A percentile compares a stretch with the other conserved stretches of the same genome.
Conservation (phyloP, 2,113 vertebrate genomes). For the Oceanodroma tethys region DNA sequence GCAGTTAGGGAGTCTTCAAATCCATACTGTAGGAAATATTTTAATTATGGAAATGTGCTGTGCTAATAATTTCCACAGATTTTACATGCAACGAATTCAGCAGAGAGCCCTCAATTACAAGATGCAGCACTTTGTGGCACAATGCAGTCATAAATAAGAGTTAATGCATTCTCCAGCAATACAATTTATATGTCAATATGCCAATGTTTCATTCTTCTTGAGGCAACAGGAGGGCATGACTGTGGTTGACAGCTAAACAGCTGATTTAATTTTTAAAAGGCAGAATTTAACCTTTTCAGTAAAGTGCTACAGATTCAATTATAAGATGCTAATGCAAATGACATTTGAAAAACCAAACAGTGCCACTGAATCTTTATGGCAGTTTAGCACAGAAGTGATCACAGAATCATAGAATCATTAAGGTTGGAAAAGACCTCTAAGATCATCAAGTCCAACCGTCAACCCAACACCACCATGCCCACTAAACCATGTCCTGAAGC, state of each 20-base stretch:
- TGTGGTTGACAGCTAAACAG: background rate
- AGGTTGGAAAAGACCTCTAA: too few species aligned
- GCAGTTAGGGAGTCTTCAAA: background rate
- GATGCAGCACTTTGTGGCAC: background rate
- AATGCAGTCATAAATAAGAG: background rate
- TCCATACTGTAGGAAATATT: background rate
- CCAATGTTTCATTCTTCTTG: background rate
- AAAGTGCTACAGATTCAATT: slow-evolving; percentile 3
- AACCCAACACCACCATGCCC: too few species aligned
- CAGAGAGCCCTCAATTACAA: slow-evolving; percentile 21
- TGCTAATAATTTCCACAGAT: background rate
- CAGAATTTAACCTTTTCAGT: slow-evolving; percentile 41
- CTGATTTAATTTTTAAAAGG: slow-evolving; percentile 7
- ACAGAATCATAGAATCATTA: too few species aligned
- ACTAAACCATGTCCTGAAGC: too few species aligned
- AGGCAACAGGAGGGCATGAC: background rate
- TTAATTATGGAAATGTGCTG: background rate
- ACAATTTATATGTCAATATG: background rate
- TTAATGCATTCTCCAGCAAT: background rate
- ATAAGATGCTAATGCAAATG: background rate
- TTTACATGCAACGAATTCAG: background rate
- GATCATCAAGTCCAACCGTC: too few species aligned
- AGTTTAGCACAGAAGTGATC: background rate
- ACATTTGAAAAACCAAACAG: background rate
- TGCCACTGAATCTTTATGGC: background rate